phyloP scores from a whole-genome alignment of 2,797 vertebrate species.

The Coregonus suidteri region DNA sequence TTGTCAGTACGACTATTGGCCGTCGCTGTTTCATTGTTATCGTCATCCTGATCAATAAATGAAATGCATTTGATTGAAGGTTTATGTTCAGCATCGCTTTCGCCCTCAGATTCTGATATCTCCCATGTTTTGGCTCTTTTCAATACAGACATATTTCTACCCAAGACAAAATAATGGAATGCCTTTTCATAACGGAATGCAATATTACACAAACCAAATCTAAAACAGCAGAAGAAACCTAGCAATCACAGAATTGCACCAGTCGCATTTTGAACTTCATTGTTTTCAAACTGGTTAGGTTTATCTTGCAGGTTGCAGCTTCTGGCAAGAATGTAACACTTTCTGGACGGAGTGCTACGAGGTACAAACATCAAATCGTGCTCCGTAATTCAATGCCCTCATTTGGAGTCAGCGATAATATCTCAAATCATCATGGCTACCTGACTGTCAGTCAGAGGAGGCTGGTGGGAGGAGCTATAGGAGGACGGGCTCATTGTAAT shows the following conservation, averaged over 20 bases:
- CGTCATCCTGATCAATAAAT: neutral
- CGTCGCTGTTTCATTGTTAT: neutral
- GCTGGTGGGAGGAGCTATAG: too few species aligned
- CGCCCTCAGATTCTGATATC: slow-evolving; percentile 78
- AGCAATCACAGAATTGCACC: too few species aligned
- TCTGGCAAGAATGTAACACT: neutral
- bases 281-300: neutral
- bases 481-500: too few species aligned
- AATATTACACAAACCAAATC: neutral
- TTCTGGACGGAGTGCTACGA: neutral
- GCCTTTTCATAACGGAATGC: neutral
- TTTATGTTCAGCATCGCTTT: slow-evolving; percentile 58
- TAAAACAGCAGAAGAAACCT: neutral
- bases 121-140: slow-evolving; percentile 74
- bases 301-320: neutral
- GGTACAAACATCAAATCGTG: neutral
- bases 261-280: neutral
- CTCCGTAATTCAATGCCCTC: neutral
- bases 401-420: neutral
- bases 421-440: too few species aligned
- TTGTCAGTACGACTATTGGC: neutral
- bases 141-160: slow-evolving; percentile 54
- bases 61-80: neutral
- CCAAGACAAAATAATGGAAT: neutral
- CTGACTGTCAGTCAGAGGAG: too few species aligned